Conservation (phyloP, 2,888 invertebrate genomes). For the Plutella xylostella region DNA sequence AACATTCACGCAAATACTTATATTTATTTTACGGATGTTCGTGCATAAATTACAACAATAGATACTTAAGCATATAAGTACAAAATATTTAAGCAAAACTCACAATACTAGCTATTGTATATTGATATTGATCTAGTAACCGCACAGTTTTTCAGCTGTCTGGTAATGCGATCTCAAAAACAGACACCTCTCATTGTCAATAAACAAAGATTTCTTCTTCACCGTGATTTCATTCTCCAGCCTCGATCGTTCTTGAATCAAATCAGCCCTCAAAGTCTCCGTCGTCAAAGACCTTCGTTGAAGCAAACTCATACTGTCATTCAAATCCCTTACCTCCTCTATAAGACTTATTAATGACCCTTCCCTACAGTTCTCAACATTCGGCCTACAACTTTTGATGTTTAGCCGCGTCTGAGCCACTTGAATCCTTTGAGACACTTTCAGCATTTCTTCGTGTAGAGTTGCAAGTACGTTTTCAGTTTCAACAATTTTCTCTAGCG, state of each 20-base stretch:
- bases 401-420: conserved; percentile 58
- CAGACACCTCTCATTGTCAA: conserved; percentile 52
- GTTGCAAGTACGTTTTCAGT: conserved; percentile 53
- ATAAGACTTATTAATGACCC: conserved; percentile 50
- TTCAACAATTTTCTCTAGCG: conserved; percentile 48
- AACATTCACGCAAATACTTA: no score
- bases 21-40: no score
- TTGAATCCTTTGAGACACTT: conserved; percentile 50
- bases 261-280: conserved; percentile 43
- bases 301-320: conserved; percentile 51
- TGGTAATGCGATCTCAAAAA: conserved; percentile 54
- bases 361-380: conserved; percentile 57
- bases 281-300: conserved; percentile 47
- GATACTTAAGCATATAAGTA: no score
- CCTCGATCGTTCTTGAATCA: conserved; percentile 50
- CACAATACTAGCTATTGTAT: not conserved
- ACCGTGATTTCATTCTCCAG: conserved; percentile 58
- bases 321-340: conserved; percentile 54
- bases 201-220: conserved; percentile 50
- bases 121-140: conserved; percentile 41
- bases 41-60: no score
- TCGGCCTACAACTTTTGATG: conserved; percentile 47
- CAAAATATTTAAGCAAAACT: not conserved
- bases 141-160: conserved; percentile 57
- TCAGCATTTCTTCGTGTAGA: conserved; percentile 51